Percentiles rank a stretch among this genome's conserved stretches.
phyloP scores from a whole-genome alignment of 2,113 vertebrate genomes.

The Grus americana region DNA sequence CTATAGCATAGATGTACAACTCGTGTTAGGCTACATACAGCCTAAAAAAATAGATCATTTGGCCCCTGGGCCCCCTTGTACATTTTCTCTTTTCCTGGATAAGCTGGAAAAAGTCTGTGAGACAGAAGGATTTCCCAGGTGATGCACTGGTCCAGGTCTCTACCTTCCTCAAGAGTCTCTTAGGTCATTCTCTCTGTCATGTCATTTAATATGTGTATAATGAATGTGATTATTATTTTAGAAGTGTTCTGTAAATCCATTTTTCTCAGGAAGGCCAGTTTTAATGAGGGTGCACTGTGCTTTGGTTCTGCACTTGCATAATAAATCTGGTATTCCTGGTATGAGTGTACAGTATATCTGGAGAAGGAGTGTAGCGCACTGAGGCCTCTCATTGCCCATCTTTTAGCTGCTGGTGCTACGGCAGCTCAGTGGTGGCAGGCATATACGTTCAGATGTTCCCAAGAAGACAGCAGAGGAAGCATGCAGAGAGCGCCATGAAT shows the following conservation, averaged over 20 bases:
- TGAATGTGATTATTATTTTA: neutral
- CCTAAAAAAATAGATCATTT: neutral
- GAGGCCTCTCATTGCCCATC: neutral
- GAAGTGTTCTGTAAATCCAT: neutral
- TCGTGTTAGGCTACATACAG: neutral
- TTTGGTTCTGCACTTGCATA: neutral
- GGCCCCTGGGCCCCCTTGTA: neutral
- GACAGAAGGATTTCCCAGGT: neutral
- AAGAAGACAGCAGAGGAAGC: neutral
- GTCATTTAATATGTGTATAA: neutral
- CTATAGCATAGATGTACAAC: neutral
- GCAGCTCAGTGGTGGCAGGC: neutral
- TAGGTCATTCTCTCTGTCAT: neutral
- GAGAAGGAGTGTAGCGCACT: neutral
- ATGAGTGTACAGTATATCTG: neutral
- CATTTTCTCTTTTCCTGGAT: neutral
- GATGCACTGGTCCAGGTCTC: neutral
- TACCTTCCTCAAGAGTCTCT: neutral
- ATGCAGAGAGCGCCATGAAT: neutral
- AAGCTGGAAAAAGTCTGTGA: neutral
- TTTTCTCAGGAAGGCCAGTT: conserved; percentile 5
- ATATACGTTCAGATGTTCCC: neutral
- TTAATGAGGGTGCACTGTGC: neutral
- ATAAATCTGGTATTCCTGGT: neutral
- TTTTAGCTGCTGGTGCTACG: neutral